Conservation (phyloP, 2,797 vertebrate species). For the Hemitrygon akajei region DNA sequence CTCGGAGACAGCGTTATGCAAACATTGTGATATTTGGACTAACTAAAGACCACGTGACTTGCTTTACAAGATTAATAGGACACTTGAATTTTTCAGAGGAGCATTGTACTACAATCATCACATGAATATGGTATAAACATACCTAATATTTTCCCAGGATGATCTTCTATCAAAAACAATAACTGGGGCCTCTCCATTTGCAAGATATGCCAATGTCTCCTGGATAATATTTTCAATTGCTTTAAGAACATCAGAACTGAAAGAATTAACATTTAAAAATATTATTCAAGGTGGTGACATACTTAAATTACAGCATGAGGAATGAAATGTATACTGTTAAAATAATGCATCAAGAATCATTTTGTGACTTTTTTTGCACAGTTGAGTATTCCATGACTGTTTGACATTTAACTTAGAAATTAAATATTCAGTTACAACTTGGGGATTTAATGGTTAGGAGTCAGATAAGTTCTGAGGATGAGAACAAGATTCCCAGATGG, state of each 20-base stretch:
- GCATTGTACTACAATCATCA: not conserved
- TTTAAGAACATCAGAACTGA: slow-evolving; percentile 69
- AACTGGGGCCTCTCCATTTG: slow-evolving; percentile 70
- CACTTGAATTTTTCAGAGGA: not conserved
- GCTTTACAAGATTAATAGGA: not conserved
- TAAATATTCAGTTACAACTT: not conserved
- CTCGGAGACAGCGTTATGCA: too few relatives aligned
- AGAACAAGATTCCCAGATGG: too few relatives aligned
- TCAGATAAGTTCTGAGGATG: too few relatives aligned
- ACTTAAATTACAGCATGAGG: not conserved
- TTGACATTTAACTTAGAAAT: not conserved
- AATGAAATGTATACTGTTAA: not conserved
- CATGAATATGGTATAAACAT: slow-evolving; percentile 39
- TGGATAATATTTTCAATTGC: slow-evolving; percentile 78
- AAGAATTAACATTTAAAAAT: slow-evolving; percentile 17
- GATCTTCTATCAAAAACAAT: slow-evolving; percentile 69
- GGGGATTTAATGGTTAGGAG: too few relatives aligned
- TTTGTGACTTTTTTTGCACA: not conserved
- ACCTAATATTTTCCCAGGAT: slow-evolving; percentile 81
- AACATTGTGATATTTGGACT: not conserved
- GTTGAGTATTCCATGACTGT: not conserved
- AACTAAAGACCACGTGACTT: not conserved
- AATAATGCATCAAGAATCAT: not conserved
- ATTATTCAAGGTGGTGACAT: not conserved
- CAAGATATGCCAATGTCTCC: slow-evolving; percentile 65